Conservation (phyloP, 2,113 vertebrate genomes). For the Phylloscopus whistleri region DNA sequence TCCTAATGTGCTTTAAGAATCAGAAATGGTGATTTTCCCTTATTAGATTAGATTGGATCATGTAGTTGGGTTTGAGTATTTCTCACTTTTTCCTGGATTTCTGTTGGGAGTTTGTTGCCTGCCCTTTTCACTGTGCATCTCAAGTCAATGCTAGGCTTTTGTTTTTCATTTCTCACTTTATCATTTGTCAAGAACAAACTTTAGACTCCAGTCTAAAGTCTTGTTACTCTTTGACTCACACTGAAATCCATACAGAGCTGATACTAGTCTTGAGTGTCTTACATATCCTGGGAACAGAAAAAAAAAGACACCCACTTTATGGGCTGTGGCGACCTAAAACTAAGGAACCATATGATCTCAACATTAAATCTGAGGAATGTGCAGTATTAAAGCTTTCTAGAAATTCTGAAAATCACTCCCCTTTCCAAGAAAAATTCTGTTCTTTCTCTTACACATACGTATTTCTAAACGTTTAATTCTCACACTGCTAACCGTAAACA, state of each 20-base stretch:
- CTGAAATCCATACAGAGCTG: neutral
- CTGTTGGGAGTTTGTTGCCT: neutral
- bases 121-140: neutral
- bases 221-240: neutral
- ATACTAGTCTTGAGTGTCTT: neutral
- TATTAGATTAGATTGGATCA: accelerated
- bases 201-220: neutral
- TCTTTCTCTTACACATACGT: neutral
- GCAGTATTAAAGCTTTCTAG: neutral
- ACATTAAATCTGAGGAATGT: neutral
- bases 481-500: neutral
- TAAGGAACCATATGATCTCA: neutral
- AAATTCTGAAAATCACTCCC: neutral
- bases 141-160: neutral
- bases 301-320: accelerated
- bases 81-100: neutral
- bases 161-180: neutral
- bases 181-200: neutral
- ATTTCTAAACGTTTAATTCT: neutral
- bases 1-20: neutral
- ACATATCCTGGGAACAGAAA: neutral
- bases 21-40: neutral
- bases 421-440: neutral
- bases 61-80: neutral
- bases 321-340: neutral